Percentiles rank a stretch among this genome's conserved stretches.
phyloP scores from a whole-genome alignment of 1,140 invertebrate genomes.

The Brachionus rotundiformis region DNA sequence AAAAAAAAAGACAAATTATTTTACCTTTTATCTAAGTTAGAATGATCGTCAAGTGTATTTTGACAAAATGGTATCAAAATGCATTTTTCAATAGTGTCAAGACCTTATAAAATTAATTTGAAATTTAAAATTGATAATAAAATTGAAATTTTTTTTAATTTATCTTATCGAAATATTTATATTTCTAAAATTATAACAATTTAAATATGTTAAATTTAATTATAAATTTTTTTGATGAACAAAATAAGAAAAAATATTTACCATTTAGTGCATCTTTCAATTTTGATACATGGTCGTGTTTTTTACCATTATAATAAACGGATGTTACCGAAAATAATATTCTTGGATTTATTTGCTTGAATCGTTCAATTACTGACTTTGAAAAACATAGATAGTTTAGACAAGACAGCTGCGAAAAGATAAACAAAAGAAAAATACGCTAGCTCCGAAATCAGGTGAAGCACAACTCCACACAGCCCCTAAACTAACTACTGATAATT shows the following conservation, averaged over 20 bases:
- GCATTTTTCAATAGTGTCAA: constrained; percentile 32
- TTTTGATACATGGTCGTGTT: constrained; percentile 66
- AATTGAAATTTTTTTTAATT: not conserved
- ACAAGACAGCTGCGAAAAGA: too few relatives aligned
- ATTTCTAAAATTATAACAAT: too few relatives aligned
- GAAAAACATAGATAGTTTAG: too few relatives aligned
- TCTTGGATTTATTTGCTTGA: constrained; percentile 67
- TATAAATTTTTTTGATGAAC: too few relatives aligned
- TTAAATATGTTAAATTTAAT: too few relatives aligned
- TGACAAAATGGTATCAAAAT: constrained; percentile 32
- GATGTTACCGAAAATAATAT: constrained; percentile 67
- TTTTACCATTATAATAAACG: constrained; percentile 68
- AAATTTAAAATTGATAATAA: not conserved
- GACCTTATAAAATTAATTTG: not conserved
- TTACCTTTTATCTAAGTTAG: not conserved
- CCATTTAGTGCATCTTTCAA: constrained; percentile 65
- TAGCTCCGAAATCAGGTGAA: constrained; percentile 69
- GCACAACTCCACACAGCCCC: constrained; percentile 69
- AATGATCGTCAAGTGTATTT: not conserved
- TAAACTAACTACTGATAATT: constrained; percentile 67
- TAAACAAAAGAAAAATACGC: constrained; percentile 59
- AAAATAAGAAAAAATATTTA: constrained; percentile 54
- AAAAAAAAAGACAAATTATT: constrained; percentile 45
- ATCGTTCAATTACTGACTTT: constrained; percentile 66
- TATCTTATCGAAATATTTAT: not conserved